Evolutionary conservation across 2,113 vertebrate species (phyloP).

Genomic region (Otus sunia): DNA sequence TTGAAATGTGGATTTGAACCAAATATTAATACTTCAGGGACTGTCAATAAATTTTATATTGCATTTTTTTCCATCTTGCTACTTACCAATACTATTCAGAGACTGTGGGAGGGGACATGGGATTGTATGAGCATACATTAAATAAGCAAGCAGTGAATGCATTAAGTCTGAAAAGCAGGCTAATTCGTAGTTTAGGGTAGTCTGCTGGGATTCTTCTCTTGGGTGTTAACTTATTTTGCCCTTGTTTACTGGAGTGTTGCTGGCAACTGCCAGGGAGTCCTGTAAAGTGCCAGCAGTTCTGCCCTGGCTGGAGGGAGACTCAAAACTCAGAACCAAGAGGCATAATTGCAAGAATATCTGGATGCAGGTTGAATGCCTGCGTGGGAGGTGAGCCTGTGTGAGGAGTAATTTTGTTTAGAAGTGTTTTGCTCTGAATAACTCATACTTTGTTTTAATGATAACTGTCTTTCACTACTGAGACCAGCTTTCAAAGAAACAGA

Average conservation of each 20-base stretch:
- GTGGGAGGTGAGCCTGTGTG: neutral
- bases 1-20: neutral
- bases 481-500: neutral
- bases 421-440: neutral
- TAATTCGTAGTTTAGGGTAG: neutral
- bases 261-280: neutral
- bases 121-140: neutral
- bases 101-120: neutral
- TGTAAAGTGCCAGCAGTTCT: neutral
- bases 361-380: neutral
- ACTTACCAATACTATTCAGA: neutral
- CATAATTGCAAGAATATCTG: neutral
- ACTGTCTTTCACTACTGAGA: neutral
- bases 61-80: neutral
- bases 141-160: neutral
- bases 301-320: neutral
- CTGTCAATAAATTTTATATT: neutral
- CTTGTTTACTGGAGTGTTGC: neutral
- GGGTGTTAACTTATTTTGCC: neutral
- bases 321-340: neutral
- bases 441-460: neutral
- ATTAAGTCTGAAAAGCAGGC: neutral
- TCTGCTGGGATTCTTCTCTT: neutral
- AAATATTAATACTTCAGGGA: neutral
- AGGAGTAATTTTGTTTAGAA: neutral